Percentiles rank a stretch among this genome's conserved stretches.
Conservation (phyloP, 2,113 vertebrate genomes). For the Taxidea taxus region DNA sequence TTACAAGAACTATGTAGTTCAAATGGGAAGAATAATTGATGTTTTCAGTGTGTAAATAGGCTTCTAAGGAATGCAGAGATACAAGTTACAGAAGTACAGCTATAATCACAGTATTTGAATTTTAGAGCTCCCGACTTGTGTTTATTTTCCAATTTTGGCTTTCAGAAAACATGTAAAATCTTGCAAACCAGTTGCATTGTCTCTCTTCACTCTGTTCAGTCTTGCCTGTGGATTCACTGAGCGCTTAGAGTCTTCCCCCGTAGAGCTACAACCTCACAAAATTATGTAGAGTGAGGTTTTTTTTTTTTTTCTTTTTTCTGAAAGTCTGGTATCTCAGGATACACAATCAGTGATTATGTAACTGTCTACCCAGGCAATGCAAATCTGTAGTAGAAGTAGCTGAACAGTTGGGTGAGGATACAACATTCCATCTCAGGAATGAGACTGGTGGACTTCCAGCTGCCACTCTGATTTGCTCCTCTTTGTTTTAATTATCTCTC, state of each 20-base stretch:
- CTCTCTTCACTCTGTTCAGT: background rate
- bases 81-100: conserved; percentile 31
- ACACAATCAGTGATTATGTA: background rate
- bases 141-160: conserved; percentile 52
- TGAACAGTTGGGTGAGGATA: background rate
- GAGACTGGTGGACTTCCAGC: background rate
- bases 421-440: background rate
- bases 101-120: conserved; percentile 61
- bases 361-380: background rate
- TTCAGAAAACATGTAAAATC: background rate
- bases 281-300: no score
- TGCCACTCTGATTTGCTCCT: no score
- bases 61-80: conserved; percentile 62
- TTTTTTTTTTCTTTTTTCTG: background rate
- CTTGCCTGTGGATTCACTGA: background rate
- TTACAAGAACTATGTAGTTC: conserved; percentile 50
- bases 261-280: background rate
- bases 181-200: background rate
- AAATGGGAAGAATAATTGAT: conserved; percentile 72
- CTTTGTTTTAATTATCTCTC: background rate
- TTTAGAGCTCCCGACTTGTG: conserved; percentile 10
- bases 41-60: conserved; percentile 75
- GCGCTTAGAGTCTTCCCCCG: background rate
- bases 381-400: background rate
- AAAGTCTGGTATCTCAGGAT: background rate